Evolutionary conservation across 2,888 invertebrate species (phyloP).

Genomic region (Drosophila helvetica): DNA sequence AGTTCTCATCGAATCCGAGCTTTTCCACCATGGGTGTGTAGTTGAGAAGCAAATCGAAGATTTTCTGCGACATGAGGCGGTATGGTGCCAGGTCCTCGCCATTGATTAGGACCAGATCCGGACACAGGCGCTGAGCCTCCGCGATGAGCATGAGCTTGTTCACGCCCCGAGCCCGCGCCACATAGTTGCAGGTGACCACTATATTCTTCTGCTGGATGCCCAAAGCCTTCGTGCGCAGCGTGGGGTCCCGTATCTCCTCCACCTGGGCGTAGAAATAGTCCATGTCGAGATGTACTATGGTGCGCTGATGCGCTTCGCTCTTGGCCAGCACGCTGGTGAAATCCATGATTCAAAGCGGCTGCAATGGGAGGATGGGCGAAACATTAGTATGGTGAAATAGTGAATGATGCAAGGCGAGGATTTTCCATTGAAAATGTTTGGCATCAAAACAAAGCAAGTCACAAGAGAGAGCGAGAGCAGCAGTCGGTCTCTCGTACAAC

Average conservation of each 20-base stretch:
- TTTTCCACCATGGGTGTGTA: conserved; percentile 91
- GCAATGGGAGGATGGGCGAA: conserved; percentile 20
- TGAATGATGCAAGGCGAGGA: conserved; percentile 21
- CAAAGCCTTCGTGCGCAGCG: conserved; percentile 87
- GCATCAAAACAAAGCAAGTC: conserved; percentile 35
- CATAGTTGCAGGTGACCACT: conserved; percentile 93
- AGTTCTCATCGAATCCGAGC: conserved; percentile 94
- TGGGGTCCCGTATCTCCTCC: conserved; percentile 90
- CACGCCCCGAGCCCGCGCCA: conserved; percentile 90
- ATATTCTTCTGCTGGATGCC: conserved; percentile 94
- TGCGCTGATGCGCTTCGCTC: conserved; percentile 86
- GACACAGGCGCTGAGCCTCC: conserved; percentile 90
- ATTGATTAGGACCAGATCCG: conserved; percentile 89
- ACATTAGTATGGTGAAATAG: background rate
- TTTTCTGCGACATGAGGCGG: conserved; percentile 90
- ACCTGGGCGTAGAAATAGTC: conserved; percentile 95
- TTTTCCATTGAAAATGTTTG: conserved; percentile 6
- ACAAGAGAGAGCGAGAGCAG: conserved; percentile 14
- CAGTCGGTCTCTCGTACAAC: background rate
- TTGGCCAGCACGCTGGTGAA: conserved; percentile 77
- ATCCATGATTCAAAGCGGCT: conserved; percentile 70
- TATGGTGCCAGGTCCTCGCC: conserved; percentile 94
- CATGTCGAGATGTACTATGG: conserved; percentile 91
- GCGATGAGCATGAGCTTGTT: conserved; percentile 90
- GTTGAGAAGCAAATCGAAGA: conserved; percentile 88